Percentiles rank a stretch among this genome's conserved stretches.
Conservation (phyloP, 2,888 invertebrate species). For the Mantis religiosa region DNA sequence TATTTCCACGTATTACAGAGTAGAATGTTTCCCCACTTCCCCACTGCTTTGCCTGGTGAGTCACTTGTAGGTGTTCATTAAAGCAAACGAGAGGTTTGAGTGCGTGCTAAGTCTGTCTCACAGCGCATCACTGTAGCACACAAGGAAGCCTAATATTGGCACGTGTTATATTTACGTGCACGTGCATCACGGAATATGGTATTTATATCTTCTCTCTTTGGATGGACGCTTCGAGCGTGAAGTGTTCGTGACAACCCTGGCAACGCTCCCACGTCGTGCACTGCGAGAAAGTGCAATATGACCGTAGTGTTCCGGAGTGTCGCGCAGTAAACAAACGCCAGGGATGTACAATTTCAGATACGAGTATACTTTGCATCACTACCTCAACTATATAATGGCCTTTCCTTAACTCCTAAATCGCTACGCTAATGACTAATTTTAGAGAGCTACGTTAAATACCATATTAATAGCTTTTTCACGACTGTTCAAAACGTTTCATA, state of each 20-base stretch:
- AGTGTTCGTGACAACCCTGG: background rate
- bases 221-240: background rate
- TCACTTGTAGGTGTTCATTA: too few relatives aligned
- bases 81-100: too few relatives aligned
- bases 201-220: background rate
- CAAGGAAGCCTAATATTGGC: background rate
- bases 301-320: background rate
- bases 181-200: background rate
- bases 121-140: background rate
- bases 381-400: too few relatives aligned
- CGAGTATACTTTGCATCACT: too few relatives aligned
- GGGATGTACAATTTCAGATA: background rate
- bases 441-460: too few relatives aligned
- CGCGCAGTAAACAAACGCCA: background rate
- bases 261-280: background rate
- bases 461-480: too few relatives aligned
- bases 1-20: too few relatives aligned
- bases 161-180: background rate
- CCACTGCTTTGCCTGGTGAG: too few relatives aligned
- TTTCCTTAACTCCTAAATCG: too few relatives aligned
- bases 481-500: too few relatives aligned
- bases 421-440: too few relatives aligned
- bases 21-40: too few relatives aligned
- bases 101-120: background rate
- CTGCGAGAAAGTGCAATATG: background rate